These are phyloP conservation scores for Columba janthina DNA, from an alignment of 2,113 vertebrate genomes.

Conservation along the genomic window DNA sequence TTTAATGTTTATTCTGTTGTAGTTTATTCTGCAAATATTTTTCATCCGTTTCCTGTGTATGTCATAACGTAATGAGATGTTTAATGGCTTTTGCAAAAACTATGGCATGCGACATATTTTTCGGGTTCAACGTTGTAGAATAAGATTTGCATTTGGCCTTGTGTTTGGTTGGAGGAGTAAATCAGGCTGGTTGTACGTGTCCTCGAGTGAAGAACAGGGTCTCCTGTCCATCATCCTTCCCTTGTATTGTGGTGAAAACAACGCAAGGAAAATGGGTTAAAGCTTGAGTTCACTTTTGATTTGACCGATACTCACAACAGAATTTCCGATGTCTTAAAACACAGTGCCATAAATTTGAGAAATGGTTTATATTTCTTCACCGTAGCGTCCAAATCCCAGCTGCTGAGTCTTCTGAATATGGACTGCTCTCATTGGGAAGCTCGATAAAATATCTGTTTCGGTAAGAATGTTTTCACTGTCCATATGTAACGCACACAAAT, in stretches of 20 bases:
- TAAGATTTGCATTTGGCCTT: not conserved
- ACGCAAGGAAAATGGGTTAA: not conserved
- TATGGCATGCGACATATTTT: not conserved
- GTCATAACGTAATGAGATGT: not conserved
- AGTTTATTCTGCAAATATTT: slow-evolving; percentile 16
- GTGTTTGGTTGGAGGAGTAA: not conserved
- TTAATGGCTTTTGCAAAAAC: not conserved
- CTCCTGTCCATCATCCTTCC: not conserved
- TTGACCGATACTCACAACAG: not conserved
- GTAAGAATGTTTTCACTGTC: not conserved
- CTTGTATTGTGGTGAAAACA: not conserved
- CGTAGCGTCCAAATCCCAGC: not conserved
- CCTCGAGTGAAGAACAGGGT: not conserved
- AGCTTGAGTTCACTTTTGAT: not conserved
- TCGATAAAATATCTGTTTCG: not conserved
- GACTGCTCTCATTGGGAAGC: not conserved
- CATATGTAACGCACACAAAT: not conserved
- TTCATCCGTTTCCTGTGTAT: not conserved
- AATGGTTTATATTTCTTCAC: not conserved
- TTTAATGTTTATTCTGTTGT: not conserved
- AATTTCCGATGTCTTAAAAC: not conserved
- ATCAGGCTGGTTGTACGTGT: fast-evolving
- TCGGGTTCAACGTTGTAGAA: not conserved
- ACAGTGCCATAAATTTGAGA: not conserved
- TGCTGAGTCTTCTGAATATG: not conserved